These are phyloP conservation scores for Onychomys torridus DNA, from an alignment of 2,797 vertebrate species.

Conservation along the genomic window DNA sequence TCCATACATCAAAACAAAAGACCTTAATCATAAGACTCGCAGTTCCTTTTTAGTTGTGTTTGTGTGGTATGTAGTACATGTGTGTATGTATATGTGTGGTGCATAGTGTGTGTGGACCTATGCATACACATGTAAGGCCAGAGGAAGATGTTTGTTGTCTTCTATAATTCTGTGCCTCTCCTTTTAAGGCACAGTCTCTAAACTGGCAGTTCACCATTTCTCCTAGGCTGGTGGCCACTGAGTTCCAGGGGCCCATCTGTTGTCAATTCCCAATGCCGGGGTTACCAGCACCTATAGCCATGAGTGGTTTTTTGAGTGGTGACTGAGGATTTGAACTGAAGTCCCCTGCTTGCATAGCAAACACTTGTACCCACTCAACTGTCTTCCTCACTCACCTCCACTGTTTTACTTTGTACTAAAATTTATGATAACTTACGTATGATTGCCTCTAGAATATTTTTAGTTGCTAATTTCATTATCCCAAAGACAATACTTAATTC, in stretches of 20 bases:
- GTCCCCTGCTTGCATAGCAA: not conserved
- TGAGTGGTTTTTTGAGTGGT: not conserved
- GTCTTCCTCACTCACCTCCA: not conserved
- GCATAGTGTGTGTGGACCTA: not conserved
- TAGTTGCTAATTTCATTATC: constrained; percentile 12
- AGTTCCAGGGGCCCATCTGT: not conserved
- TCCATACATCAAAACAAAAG: not conserved
- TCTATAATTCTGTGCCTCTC: not conserved
- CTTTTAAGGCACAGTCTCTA: not conserved
- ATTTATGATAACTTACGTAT: not conserved
- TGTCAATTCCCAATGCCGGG: not conserved
- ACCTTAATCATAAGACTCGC: not conserved
- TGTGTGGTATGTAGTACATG: not conserved
- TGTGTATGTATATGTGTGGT: not conserved
- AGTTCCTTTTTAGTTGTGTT: not conserved
- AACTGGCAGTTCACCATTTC: not conserved
- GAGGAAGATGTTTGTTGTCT: not conserved
- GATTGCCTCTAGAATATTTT: constrained; percentile 32
- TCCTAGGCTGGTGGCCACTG: not conserved
- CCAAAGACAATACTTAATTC: constrained; percentile 8
- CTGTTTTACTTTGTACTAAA: not conserved
- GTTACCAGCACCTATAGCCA: not conserved
- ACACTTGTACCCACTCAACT: not conserved
- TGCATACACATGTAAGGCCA: not conserved
- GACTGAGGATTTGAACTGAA: not conserved